These are phyloP conservation scores for Labroides dimidiatus DNA, from an alignment of 2,797 vertebrate genomes.

Conservation along the genomic window DNA sequence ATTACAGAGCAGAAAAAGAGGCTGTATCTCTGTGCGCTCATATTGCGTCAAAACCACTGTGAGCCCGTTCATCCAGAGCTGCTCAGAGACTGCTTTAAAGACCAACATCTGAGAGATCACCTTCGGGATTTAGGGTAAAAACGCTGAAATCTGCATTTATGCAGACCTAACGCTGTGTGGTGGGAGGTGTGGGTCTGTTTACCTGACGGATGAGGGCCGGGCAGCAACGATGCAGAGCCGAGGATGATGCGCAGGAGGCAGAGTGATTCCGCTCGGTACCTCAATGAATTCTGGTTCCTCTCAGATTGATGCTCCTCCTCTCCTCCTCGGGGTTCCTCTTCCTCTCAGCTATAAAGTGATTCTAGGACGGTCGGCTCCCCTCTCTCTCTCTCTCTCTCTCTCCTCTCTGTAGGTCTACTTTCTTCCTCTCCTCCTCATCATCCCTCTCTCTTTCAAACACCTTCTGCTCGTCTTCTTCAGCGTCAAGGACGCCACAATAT, in stretches of 20 bases:
- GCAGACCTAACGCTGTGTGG: background rate
- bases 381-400: constrained; percentile 41
- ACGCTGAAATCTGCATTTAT: background rate
- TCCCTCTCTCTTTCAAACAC: constrained; percentile 40
- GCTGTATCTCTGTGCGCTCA: background rate
- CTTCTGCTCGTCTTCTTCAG: constrained; percentile 13
- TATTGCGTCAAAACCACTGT: background rate
- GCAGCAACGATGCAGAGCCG: constrained; percentile 44
- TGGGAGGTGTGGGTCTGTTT: constrained; percentile 48
- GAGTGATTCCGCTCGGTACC: constrained; percentile 47
- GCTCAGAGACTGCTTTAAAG: too few species aligned
- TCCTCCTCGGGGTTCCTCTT: constrained; percentile 2
- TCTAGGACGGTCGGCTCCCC: constrained; percentile 7
- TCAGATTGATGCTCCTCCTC: constrained; percentile 27
- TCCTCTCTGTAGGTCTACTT: constrained; percentile 28
- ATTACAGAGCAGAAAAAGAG: background rate
- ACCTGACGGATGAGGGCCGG: constrained; percentile 60
- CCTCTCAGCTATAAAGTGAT: constrained; percentile 26
- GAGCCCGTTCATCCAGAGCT: too few species aligned
- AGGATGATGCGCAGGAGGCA: constrained; percentile 49
- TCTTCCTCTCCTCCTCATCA: constrained; percentile 43
- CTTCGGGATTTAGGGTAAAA: too few species aligned
- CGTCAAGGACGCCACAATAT: background rate
- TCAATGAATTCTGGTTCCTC: constrained; percentile 1
- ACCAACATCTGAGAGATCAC: too few species aligned